Conservation (phyloP, 2,888 invertebrate species). For the Caenorhabditis japonica region DNA sequence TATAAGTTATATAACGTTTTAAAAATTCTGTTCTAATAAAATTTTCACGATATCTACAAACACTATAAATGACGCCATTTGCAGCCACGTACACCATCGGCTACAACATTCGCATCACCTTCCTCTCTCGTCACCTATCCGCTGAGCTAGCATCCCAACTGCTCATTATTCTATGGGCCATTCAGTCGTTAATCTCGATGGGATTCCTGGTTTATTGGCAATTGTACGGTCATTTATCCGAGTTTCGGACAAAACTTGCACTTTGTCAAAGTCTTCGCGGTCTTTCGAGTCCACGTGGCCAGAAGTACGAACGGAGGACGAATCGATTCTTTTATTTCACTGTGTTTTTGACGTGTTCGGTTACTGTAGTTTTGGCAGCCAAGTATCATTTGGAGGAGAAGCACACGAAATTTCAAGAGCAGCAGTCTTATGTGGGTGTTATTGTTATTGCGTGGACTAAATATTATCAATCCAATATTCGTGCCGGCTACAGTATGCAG, state of each 20-base stretch:
- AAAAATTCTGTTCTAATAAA: too few species aligned
- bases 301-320: constrained; percentile 24
- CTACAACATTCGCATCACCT: constrained; percentile 53
- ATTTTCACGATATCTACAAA: too few species aligned
- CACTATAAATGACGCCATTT: too few species aligned
- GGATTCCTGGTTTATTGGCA: constrained; percentile 61
- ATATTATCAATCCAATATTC: too few species aligned
- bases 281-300: constrained; percentile 22
- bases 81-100: constrained; percentile 51
- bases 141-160: constrained; percentile 56
- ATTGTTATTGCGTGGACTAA: background rate
- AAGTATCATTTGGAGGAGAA: constrained; percentile 55
- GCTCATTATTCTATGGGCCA: constrained; percentile 55
- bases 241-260: constrained; percentile 42
- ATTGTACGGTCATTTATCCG: constrained; percentile 51
- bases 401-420: constrained; percentile 53
- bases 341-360: constrained; percentile 31
- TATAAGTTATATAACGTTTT: too few species aligned
- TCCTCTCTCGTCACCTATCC: constrained; percentile 48
- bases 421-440: constrained; percentile 45
- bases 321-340: constrained; percentile 44
- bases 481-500: too few species aligned
- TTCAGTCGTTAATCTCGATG: constrained; percentile 57
- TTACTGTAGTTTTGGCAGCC: constrained; percentile 43
- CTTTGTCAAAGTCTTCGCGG: constrained; percentile 44